Evolutionary conservation across 2,113 vertebrate species (phyloP).

Genomic region (Rhadina sibilatrix): DNA sequence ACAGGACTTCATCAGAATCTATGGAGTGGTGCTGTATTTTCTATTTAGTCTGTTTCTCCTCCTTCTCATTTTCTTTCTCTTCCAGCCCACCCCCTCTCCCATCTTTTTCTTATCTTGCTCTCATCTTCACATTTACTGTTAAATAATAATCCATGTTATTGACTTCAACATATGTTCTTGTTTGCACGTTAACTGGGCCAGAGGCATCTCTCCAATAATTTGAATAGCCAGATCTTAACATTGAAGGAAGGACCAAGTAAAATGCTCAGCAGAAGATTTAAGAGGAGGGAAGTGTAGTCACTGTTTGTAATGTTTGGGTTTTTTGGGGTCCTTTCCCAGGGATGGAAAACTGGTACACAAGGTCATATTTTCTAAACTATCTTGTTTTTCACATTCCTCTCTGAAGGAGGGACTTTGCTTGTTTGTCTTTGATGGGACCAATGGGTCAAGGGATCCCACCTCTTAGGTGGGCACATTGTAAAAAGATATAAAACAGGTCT

Average conservation of each 20-base stretch:
- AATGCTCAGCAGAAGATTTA: not conserved
- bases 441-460: no score
- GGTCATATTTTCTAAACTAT: no score
- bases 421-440: no score
- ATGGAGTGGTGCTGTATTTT: not conserved
- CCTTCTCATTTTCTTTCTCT: not conserved
- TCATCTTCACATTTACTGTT: not conserved
- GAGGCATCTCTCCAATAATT: not conserved
- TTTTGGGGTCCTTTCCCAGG: no score
- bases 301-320: no score
- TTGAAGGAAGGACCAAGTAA: not conserved
- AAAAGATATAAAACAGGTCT: no score
- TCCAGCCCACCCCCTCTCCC: rapidly evolving
- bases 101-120: not conserved
- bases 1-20: not conserved
- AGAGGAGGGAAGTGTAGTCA: not conserved
- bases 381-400: no score
- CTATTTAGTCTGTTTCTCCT: not conserved
- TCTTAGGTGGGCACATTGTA: no score
- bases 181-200: not conserved
- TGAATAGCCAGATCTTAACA: not conserved
- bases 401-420: no score
- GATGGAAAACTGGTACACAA: no score
- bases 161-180: rapidly evolving
- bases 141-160: not conserved